Conservation (phyloP, 2,888 invertebrate genomes). For the Xylophagus ater region DNA sequence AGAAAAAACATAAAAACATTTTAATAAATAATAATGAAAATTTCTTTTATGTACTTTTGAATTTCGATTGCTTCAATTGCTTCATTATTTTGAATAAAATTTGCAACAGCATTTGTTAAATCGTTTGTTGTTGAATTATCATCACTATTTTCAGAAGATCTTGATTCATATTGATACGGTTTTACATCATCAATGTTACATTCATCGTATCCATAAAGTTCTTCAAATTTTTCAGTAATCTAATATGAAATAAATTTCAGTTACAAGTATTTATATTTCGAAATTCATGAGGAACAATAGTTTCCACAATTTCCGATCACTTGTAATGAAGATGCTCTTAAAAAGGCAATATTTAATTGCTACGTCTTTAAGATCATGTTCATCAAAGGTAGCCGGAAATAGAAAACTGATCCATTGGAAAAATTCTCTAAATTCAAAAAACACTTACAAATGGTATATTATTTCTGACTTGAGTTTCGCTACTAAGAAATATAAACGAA, state of each 20-base stretch:
- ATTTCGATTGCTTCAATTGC: constrained; percentile 44
- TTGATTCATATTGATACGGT: constrained; percentile 25
- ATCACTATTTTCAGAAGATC: constrained; percentile 7
- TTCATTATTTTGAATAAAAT: constrained; percentile 46
- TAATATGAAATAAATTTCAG: constrained; percentile 26
- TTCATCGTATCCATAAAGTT: constrained; percentile 42
- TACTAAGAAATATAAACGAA: constrained; percentile 28
- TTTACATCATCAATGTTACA: constrained; percentile 50
- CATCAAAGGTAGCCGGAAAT: too few relatives aligned
- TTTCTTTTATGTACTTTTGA: constrained; percentile 31
- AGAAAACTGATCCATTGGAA: too few relatives aligned
- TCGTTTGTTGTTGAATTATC: constrained; percentile 17
- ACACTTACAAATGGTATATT: constrained; percentile 42
- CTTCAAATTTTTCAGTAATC: constrained; percentile 45
- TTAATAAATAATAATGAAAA: constrained; percentile 1
- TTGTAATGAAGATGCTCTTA: too few relatives aligned
- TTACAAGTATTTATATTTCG: too few relatives aligned
- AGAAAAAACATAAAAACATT: constrained; percentile 4
- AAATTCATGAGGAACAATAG: too few relatives aligned
- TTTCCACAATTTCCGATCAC: too few relatives aligned
- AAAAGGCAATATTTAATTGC: too few relatives aligned
- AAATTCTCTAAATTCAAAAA: too few relatives aligned
- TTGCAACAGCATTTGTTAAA: constrained; percentile 43
- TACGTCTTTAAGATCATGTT: too few relatives aligned
- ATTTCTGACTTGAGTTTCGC: constrained; percentile 18